Conservation (phyloP, 2,888 invertebrate species). For the Schizaphis graminum region DNA sequence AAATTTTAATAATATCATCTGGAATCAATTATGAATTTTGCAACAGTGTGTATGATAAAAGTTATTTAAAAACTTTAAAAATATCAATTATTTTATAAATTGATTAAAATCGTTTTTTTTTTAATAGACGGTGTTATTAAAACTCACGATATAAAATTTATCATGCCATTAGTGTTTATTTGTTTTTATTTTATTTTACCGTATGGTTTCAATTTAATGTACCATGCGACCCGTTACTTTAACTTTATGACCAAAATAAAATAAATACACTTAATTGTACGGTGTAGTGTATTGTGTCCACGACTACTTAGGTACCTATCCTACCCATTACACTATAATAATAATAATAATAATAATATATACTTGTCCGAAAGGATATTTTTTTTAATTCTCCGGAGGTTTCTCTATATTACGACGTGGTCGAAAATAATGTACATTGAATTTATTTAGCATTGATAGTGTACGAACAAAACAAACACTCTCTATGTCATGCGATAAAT, state of each 20-base stretch:
- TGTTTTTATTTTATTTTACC: conserved; percentile 19
- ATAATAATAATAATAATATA: not conserved
- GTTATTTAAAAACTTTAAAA: not conserved
- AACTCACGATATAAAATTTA: not conserved
- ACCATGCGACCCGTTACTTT: conserved; percentile 10
- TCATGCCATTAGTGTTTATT: conserved; percentile 32
- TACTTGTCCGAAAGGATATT: not conserved
- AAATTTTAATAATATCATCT: not conserved
- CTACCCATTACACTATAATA: not conserved
- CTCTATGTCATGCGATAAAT: not conserved
- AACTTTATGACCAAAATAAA: conserved; percentile 41
- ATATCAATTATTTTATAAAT: no score
- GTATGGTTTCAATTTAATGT: conserved; percentile 27
- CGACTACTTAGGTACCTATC: not conserved
- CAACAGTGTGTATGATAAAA: not conserved
- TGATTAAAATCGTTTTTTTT: not conserved
- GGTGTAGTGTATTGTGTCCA: conserved; percentile 22
- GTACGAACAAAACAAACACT: not conserved
- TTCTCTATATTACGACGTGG: not conserved
- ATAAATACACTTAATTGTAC: conserved; percentile 31
- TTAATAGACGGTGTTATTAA: not conserved
- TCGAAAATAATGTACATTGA: conserved; percentile 7
- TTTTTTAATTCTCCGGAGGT: not conserved
- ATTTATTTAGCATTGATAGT: not conserved
- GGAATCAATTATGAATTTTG: not conserved